Evolutionary conservation across 2,113 vertebrate species (phyloP).

Genomic region (Microcebus jonahi): DNA sequence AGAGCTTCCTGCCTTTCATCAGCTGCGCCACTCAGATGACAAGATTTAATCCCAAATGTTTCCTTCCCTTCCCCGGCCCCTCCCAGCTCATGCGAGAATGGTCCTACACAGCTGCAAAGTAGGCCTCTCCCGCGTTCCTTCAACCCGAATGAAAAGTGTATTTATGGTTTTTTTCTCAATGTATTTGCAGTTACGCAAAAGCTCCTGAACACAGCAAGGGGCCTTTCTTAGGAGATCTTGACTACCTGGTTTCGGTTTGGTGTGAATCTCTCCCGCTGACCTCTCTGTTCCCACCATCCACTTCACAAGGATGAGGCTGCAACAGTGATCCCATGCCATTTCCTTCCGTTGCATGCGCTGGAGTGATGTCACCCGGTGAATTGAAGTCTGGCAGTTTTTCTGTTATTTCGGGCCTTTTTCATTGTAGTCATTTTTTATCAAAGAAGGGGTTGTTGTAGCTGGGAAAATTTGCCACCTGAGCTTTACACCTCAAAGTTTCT

Average conservation of each 20-base stretch:
- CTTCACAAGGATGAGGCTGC: not conserved
- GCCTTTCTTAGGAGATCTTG: not conserved
- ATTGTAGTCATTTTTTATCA: not conserved
- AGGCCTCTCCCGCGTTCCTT: not conserved
- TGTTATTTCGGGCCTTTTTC: not conserved
- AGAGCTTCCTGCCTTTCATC: slow-evolving; percentile 64
- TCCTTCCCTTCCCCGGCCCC: not conserved
- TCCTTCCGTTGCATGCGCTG: not conserved
- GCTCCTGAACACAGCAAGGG: not conserved
- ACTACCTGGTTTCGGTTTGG: not conserved
- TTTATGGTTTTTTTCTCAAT: not conserved
- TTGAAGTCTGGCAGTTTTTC: not conserved
- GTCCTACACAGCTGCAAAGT: not conserved
- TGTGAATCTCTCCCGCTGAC: not conserved
- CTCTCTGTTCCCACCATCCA: not conserved
- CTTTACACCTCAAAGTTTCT: not conserved
- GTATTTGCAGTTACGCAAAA: not conserved
- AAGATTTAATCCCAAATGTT: slow-evolving; percentile 26
- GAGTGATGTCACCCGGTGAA: fast-evolving
- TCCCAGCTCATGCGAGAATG: not conserved
- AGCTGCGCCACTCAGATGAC: slow-evolving; percentile 41
- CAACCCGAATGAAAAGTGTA: not conserved
- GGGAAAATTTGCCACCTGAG: not conserved
- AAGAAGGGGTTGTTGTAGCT: not conserved
- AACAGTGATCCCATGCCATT: not conserved